Evolutionary conservation across 2,888 invertebrate genomes (phyloP).

Genomic region (Mesoligia furuncula): DNA sequence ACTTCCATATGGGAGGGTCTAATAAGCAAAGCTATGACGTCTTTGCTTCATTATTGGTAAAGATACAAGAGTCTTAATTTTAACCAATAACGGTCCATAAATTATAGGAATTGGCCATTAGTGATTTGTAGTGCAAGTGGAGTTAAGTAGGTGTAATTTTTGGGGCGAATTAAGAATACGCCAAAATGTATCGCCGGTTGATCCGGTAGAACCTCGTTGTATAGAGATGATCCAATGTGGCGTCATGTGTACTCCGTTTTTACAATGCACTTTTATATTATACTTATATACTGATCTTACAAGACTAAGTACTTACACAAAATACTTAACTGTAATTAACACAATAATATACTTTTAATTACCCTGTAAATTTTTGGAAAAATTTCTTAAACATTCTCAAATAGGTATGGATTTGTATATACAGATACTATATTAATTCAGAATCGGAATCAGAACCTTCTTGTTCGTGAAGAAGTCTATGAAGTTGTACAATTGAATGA

Average conservation of each 20-base stretch:
- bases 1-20: not conserved
- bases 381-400: not conserved
- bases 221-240: constrained; percentile 30
- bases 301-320: constrained; percentile 61
- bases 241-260: constrained; percentile 39
- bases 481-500: constrained; percentile 23
- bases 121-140: no score
- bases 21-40: not conserved
- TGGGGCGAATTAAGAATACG: constrained; percentile 11
- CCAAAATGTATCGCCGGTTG: constrained; percentile 16
- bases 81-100: not conserved
- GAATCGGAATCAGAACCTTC: not conserved
- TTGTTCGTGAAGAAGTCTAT: constrained; percentile 15
- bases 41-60: not conserved
- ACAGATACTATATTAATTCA: not conserved
- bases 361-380: not conserved
- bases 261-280: constrained; percentile 45
- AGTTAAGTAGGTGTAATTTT: not conserved
- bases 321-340: constrained; percentile 49
- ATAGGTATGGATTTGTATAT: not conserved
- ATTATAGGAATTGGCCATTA: not conserved
- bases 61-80: not conserved
- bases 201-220: constrained; percentile 23
- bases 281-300: constrained; percentile 42
- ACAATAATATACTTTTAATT: not conserved